Conservation (phyloP, 1,140 invertebrate genomes). For the Tachypleus tridentatus region DNA sequence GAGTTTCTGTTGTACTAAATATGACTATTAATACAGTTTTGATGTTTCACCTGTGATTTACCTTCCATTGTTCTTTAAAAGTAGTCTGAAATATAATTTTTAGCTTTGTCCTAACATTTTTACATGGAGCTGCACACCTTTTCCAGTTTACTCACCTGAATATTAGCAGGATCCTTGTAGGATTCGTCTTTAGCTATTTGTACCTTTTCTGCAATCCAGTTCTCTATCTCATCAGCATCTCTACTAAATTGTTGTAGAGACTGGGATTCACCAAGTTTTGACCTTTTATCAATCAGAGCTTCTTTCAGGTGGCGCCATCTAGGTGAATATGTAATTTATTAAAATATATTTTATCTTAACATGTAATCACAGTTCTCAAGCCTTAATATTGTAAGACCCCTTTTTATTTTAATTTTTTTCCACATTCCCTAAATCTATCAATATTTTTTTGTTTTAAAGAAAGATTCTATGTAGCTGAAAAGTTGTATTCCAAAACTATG, state of each 20-base stretch:
- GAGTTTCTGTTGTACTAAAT: no score
- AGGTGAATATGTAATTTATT: slow-evolving; percentile 13
- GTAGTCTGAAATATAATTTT: no score
- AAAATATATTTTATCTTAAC: background rate
- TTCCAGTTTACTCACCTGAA: slow-evolving; percentile 20
- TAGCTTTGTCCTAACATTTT: no score
- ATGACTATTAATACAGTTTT: no score
- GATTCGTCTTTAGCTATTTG: slow-evolving; percentile 94
- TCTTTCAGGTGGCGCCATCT: slow-evolving; percentile 95
- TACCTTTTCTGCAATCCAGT: slow-evolving; percentile 97
- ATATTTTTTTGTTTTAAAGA: background rate
- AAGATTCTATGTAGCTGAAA: no score
- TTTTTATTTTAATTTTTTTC: background rate
- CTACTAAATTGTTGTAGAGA: slow-evolving; percentile 97
- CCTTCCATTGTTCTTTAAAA: no score
- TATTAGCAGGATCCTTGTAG: slow-evolving; percentile 68
- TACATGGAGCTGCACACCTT: background rate
- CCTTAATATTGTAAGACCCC: no score
- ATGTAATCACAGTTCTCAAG: no score
- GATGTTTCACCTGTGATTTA: no score
- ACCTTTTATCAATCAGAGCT: slow-evolving; percentile 93
- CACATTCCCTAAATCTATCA: background rate
- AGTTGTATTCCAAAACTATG: no score
- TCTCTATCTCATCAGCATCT: slow-evolving; percentile 99
- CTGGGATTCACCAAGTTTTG: slow-evolving; percentile 90